Evolutionary conservation across 2,888 invertebrate species (phyloP), one percentile per base, ranked within the genome.

Genomic region (Xylota sylvarum): DNA sequence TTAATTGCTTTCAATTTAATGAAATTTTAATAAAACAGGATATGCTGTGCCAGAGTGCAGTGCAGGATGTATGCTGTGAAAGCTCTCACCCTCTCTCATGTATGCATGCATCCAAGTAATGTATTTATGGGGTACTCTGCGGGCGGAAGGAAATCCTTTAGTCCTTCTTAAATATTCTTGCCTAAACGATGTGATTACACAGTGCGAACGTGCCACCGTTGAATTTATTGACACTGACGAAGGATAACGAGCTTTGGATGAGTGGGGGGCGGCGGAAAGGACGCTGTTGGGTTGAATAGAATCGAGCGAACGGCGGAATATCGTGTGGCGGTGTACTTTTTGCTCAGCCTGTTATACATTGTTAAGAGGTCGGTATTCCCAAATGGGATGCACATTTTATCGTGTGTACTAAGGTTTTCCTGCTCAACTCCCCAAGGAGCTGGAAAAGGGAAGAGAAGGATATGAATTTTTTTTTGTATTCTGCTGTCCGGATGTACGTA

Each of bases 1-100:
- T 90, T 90, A 90, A 90, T 90, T 90, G 89, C 90, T 91, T 91
- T 90, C 89, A 89, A 90, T 90, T 91, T 90, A 91, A 90, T 91
- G 91, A 90, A 90, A 91, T 90, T 90, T 91, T 90, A 90, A 90
- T 90, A 90, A 90, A 89, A 90, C 90, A 89, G 88, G 76, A 64
- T 52, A 55, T 65, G 35, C 40, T 48, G 60, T 56, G 6, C 14
- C n/a, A 14, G 37, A 40, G 43, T 46, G 60, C 37, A 40, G 27
- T 58, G 19, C 9, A 67, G 50, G 58, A 67, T 14, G 19, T 69
- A 55, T 5, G 6, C n/a, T 55, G 7, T 14, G 10, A 23, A 50
- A 23, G 12, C 6, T 7, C 6, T 7, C 5, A 5, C 14, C 32
- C 55, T 5, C 1, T 14, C 30, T 27, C 0, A 1, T 43, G n/a